Conservation (phyloP, 1,140 invertebrate genomes). For the Cecropterus lyciades region DNA sequence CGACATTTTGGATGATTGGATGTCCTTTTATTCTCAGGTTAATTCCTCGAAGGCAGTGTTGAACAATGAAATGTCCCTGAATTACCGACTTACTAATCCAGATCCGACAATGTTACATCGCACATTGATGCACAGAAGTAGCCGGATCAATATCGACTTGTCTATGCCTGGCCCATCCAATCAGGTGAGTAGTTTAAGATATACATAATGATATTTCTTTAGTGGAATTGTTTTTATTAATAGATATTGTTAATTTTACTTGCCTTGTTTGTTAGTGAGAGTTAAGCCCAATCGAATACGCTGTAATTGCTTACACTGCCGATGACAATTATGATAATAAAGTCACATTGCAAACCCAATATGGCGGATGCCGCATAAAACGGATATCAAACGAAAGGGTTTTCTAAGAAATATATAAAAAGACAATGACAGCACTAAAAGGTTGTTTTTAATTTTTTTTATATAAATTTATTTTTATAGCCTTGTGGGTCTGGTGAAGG, state of each 20-base stretch:
- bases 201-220: too few relatives aligned
- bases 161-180: constrained; percentile 67
- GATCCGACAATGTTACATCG: constrained; percentile 61
- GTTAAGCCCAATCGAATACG: too few relatives aligned
- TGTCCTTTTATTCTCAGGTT: constrained; percentile 72
- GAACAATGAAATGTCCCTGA: constrained; percentile 86
- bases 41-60: constrained; percentile 93
- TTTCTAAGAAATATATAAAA: too few relatives aligned
- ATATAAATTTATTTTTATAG: constrained; percentile 47
- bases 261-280: constrained; percentile 2
- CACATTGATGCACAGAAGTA: constrained; percentile 55
- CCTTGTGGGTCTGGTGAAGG: constrained; percentile 58
- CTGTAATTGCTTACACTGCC: too few relatives aligned
- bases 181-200: constrained; percentile 46
- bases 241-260: not conserved
- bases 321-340: too few relatives aligned
- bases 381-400: too few relatives aligned
- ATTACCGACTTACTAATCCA: constrained; percentile 75
- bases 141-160: constrained; percentile 59
- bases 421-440: too few relatives aligned
- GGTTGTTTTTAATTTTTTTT: too few relatives aligned
- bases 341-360: too few relatives aligned
- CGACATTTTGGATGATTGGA: constrained; percentile 12
- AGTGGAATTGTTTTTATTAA: too few relatives aligned
- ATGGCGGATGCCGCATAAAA: too few relatives aligned